Conservation (phyloP, 1,140 invertebrate species). For the Cydia fagiglandana region DNA sequence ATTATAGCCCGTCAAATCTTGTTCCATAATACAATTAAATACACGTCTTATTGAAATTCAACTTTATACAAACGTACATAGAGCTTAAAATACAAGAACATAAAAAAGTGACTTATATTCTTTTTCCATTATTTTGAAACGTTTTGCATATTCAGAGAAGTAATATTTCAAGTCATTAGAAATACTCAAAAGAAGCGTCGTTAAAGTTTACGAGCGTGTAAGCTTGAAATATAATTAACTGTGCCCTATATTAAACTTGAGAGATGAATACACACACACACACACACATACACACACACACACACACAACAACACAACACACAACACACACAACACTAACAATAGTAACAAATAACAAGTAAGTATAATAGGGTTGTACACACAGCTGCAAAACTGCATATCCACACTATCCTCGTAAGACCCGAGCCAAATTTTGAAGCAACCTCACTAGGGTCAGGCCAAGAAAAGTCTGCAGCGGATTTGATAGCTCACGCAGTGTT, state of each 20-base stretch:
- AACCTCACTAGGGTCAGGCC: too few relatives aligned
- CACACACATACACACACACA: too few relatives aligned
- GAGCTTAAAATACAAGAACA: neutral
- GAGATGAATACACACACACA: constrained; percentile 1
- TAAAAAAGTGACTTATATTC: neutral
- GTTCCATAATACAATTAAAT: neutral
- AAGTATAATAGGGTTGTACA: constrained; percentile 1
- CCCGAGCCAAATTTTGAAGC: too few relatives aligned
- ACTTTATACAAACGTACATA: neutral
- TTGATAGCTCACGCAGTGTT: too few relatives aligned
- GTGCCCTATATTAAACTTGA: constrained; percentile 22
- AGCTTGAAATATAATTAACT: constrained; percentile 10
- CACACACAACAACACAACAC: too few relatives aligned
- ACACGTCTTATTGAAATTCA: neutral
- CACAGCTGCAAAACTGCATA: too few relatives aligned
- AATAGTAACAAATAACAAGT: too few relatives aligned
- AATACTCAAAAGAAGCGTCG: constrained; percentile 13
- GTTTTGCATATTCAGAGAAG: constrained; percentile 25
- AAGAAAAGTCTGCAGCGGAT: too few relatives aligned
- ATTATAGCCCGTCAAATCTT: neutral
- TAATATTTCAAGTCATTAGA: constrained; percentile 23
- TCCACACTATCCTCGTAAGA: too few relatives aligned
- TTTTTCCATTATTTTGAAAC: neutral
- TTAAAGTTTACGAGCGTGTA: neutral
- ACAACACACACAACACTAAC: too few relatives aligned